These are phyloP conservation scores for Sycophila sp. DNA, from an alignment of 1,140 invertebrate species.

Conservation along the genomic window DNA sequence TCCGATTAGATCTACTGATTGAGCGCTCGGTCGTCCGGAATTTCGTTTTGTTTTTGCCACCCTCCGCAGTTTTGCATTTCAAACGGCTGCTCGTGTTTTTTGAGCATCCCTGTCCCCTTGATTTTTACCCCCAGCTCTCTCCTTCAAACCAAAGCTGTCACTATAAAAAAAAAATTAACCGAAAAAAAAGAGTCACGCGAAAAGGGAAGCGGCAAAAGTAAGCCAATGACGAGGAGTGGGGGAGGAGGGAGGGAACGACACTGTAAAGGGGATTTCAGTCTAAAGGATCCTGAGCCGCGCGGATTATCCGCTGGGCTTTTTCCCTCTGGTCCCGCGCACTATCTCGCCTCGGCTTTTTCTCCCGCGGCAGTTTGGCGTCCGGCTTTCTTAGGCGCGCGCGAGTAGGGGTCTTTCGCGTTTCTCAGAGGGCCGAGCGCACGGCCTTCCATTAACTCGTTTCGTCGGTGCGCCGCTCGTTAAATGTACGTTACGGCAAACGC, in stretches of 20 bases:
- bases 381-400: slow-evolving; percentile 45
- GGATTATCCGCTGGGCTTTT: slow-evolving; percentile 34
- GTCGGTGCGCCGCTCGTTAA: slow-evolving; percentile 50
- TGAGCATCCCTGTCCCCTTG: too few species aligned
- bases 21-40: not conserved
- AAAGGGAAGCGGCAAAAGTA: not conserved
- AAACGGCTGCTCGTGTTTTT: too few species aligned
- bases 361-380: slow-evolving; percentile 30
- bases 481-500: slow-evolving; percentile 38
- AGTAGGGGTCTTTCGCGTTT: too few species aligned
- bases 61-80: too few species aligned
- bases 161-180: too few species aligned
- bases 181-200: too few species aligned
- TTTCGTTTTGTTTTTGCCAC: not conserved
- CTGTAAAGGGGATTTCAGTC: slow-evolving; percentile 31
- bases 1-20: not conserved
- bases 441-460: slow-evolving; percentile 57
- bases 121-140: not conserved
- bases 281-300: slow-evolving; percentile 34
- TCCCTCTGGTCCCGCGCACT: not conserved
- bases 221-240: not conserved
- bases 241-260: not conserved
- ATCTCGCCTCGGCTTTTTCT: slow-evolving; percentile 16
- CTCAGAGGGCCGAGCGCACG: too few species aligned
- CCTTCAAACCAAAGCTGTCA: too few species aligned